Evolutionary conservation across 2,113 vertebrate genomes (phyloP), one percentile per base, ranked within the genome.

Genomic region (Mormyrus iriodes): DNA sequence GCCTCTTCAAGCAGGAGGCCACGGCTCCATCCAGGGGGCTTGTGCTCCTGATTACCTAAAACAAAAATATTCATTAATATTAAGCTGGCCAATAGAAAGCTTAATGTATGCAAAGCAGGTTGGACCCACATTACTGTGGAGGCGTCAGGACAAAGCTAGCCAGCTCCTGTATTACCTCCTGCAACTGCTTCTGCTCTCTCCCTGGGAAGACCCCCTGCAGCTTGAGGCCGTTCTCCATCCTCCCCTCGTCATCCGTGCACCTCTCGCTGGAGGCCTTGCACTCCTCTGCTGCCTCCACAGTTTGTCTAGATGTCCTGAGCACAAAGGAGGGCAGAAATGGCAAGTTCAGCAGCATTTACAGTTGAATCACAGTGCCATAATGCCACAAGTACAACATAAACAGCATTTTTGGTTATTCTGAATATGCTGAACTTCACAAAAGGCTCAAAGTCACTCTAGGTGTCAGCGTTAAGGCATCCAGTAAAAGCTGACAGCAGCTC

Each of bases 1-100:
- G 95, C 89, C 90, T 91, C 90, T 95, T 90, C 92, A 98, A 93
- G 88, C 95, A 97, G 88, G 93, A 93, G 92, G 96, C 95, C 88
- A 97, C 90, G 88, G 97, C 97, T 88, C 96, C 97, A 88, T 98
- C 97, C 93, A 97, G 91, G 39, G 98, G 97, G 91, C 87, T 92
- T 12, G 97, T 95, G 79, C 95, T 96, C 15, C 93, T 91, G 92
- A 97, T 92, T 79, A 97, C 93, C 98, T 99, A 92, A 35, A 92
- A 65, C 84, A 2, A 88, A 0, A 91, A 89, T 1, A 79, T 58
- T 8, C 2, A 58, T 58, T 58, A 55, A n/a, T 24, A 76, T 51
- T 3, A 86, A 79, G 3, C 49, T 15, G 21, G 44, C 53, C 10
- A 0, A 42, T n/a, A 21, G 83, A n/a, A 17, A 65, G 42, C 21